Percentiles rank a stretch among this genome's conserved stretches.
Evolutionary conservation across 2,888 invertebrate species (phyloP).

Genomic region (Brachyptera risi): DNA sequence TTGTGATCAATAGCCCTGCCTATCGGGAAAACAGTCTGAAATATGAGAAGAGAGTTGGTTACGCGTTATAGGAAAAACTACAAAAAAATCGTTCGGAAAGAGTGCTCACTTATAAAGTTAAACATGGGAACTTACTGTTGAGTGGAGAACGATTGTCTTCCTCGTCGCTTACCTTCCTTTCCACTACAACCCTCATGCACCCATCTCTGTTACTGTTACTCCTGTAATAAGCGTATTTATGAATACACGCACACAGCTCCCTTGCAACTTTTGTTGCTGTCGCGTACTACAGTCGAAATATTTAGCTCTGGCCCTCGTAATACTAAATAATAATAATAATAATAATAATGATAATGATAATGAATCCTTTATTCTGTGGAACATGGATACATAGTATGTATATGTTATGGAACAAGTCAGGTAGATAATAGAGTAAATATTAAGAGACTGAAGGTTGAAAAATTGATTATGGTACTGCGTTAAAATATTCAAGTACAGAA

Average conservation of each 20-base stretch:
- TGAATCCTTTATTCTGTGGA: no score
- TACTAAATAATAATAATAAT: no score
- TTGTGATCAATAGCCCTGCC: no score
- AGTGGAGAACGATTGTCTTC: slow-evolving; percentile 12
- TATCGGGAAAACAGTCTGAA: no score
- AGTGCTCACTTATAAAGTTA: slow-evolving; percentile 15
- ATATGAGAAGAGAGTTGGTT: background rate
- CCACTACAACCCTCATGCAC: background rate
- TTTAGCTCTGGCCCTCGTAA: background rate
- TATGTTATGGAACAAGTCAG: no score
- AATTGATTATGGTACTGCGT: no score
- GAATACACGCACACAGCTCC: background rate
- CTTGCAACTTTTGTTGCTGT: slow-evolving; percentile 18
- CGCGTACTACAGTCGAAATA: slow-evolving; percentile 4
- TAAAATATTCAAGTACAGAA: no score
- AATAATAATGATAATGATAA: no score
- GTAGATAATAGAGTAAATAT: no score
- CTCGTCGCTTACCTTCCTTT: background rate
- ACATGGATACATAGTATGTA: no score
- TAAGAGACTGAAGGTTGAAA: no score
- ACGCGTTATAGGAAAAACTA: background rate
- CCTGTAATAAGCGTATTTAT: background rate
- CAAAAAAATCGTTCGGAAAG: slow-evolving; percentile 5
- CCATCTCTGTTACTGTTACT: slow-evolving; percentile 1
- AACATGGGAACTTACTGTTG: slow-evolving; percentile 10